These are phyloP conservation scores for Lipotes vexillifer DNA, from an alignment of 2,113 vertebrate genomes.

Conservation along the genomic window DNA sequence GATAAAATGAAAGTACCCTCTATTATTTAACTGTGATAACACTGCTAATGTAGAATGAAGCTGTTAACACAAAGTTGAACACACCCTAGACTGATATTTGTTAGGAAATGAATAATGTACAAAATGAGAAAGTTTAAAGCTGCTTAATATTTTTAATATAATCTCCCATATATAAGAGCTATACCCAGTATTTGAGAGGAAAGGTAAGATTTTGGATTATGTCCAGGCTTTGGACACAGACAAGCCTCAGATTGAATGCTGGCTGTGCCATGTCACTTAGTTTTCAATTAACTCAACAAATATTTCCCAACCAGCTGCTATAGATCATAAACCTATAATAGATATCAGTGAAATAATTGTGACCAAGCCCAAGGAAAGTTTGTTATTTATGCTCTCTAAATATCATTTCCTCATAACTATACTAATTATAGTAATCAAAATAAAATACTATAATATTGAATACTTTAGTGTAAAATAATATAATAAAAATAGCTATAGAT, in stretches of 20 bases:
- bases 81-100: not conserved
- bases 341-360: not conserved
- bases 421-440: not conserved
- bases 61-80: not conserved
- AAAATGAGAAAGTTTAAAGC: not conserved
- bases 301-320: not conserved
- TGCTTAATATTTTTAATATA: not conserved
- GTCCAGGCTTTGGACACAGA: not conserved
- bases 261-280: not conserved
- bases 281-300: not conserved
- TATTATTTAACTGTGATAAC: not conserved
- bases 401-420: not conserved
- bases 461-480: not conserved
- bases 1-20: not conserved
- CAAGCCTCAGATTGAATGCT: not conserved
- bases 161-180: not conserved
- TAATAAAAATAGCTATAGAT: not conserved
- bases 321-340: not conserved
- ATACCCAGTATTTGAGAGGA: not conserved
- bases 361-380: not conserved
- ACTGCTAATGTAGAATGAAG: not conserved
- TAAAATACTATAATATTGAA: not conserved
- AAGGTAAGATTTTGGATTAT: not conserved
- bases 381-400: not conserved
- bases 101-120: not conserved